Evolutionary conservation across 2,113 vertebrate genomes (phyloP).

Genomic region (Embiotoca jacksoni): DNA sequence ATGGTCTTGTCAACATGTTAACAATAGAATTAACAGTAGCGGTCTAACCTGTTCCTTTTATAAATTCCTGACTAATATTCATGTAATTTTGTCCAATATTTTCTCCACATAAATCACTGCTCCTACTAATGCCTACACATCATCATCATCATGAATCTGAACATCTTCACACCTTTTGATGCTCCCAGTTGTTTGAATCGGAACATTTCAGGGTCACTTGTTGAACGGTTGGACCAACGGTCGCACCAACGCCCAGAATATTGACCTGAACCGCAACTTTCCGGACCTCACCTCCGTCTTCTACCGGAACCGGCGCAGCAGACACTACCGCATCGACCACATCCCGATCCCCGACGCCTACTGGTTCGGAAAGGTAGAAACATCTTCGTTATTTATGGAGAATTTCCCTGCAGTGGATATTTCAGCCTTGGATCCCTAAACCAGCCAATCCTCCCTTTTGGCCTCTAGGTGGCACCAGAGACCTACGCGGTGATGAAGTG

Average conservation of each 20-base stretch:
- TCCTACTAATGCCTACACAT: constrained; percentile 39
- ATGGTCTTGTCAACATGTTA: constrained; percentile 78
- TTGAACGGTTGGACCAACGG: constrained; percentile 94
- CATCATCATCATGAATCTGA: background rate
- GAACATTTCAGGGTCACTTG: constrained; percentile 88
- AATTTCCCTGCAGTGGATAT: background rate
- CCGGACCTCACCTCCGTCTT: constrained; percentile 93
- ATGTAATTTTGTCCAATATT: constrained; percentile 13
- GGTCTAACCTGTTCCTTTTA: constrained; percentile 35
- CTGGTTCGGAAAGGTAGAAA: constrained; percentile 94
- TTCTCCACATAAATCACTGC: constrained; percentile 17
- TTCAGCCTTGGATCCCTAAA: background rate
- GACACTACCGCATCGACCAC: constrained; percentile 87
- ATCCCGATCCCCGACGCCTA: constrained; percentile 93
- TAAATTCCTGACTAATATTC: constrained; percentile 60
- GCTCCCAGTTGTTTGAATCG: constrained; percentile 37
- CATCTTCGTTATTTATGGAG: too few relatives aligned
- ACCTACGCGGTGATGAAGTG: constrained; percentile 98
- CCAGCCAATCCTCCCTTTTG: background rate
- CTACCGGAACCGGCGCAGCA: constrained; percentile 88
- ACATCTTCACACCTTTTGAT: background rate
- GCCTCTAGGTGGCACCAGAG: constrained; percentile 92
- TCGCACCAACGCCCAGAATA: constrained; percentile 91
- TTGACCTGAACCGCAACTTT: constrained; percentile 98
- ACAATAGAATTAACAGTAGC: constrained; percentile 56